These are phyloP conservation scores for Capreolus pygargus DNA, from an alignment of 2,113 vertebrate genomes.

Conservation along the genomic window DNA sequence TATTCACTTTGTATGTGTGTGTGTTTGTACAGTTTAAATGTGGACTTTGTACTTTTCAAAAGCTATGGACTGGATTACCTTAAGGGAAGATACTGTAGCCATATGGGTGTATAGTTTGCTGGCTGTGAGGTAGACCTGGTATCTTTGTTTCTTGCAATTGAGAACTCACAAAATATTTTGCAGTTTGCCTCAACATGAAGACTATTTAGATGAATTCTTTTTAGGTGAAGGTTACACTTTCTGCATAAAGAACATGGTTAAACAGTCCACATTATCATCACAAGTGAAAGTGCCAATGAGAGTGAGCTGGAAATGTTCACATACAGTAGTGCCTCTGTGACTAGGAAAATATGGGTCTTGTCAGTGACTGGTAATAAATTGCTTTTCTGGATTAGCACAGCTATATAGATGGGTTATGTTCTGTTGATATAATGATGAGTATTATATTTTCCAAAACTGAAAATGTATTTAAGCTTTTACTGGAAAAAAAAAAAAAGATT, in stretches of 20 bases:
- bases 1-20: conserved; percentile 34
- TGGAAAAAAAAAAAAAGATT: conserved; percentile 52
- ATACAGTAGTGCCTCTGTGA: neutral
- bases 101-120: neutral
- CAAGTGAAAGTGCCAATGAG: neutral
- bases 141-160: neutral
- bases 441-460: conserved; percentile 31
- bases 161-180: neutral
- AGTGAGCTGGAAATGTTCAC: neutral
- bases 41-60: neutral
- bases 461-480: conserved; percentile 9
- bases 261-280: neutral
- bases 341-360: neutral
- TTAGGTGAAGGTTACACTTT: neutral
- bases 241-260: neutral
- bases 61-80: neutral
- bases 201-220: neutral
- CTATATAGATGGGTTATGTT: neutral
- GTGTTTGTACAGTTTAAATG: conserved; percentile 47
- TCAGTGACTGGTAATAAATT: neutral
- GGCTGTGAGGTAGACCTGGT: neutral
- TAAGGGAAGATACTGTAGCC: neutral
- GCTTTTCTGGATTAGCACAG: conserved; percentile 2
- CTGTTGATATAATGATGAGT: conserved; percentile 17
- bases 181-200: neutral